phyloP scores from a whole-genome alignment of 2,797 vertebrate species.

The Chiloscyllium punctatum region DNA sequence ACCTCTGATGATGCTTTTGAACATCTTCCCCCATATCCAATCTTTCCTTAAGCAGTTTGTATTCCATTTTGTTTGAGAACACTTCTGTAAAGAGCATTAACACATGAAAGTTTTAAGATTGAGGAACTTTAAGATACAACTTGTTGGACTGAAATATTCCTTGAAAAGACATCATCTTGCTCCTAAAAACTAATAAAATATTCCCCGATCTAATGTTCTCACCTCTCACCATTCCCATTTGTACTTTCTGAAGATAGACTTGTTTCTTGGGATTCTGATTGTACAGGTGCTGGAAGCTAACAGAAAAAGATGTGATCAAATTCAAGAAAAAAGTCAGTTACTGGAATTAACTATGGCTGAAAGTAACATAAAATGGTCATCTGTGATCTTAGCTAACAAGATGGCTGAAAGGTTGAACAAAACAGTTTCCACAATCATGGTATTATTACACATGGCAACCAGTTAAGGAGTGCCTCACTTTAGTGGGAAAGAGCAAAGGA shows the following conservation, averaged over 20 bases:
- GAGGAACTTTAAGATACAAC: background rate
- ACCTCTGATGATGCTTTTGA: background rate
- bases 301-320: background rate
- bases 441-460: no score
- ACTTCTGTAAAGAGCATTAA: no score
- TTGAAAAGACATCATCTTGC: background rate
- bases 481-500: no score
- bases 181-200: background rate
- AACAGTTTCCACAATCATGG: no score
- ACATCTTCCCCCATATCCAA: background rate
- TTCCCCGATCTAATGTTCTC: background rate
- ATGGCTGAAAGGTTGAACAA: no score
- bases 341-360: no score
- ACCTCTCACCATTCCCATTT: background rate
- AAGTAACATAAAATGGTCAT: no score
- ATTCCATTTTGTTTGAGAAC: background rate
- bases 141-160: background rate
- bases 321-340: background rate
- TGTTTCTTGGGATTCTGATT: background rate
- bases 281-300: constrained; percentile 7
- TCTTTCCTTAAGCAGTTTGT: background rate
- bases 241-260: background rate
- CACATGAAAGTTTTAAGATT: background rate
- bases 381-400: no score
- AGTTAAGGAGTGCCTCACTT: no score